phyloP scores from a whole-genome alignment of 2,888 invertebrate genomes.

The Dryomyza anilis region DNA sequence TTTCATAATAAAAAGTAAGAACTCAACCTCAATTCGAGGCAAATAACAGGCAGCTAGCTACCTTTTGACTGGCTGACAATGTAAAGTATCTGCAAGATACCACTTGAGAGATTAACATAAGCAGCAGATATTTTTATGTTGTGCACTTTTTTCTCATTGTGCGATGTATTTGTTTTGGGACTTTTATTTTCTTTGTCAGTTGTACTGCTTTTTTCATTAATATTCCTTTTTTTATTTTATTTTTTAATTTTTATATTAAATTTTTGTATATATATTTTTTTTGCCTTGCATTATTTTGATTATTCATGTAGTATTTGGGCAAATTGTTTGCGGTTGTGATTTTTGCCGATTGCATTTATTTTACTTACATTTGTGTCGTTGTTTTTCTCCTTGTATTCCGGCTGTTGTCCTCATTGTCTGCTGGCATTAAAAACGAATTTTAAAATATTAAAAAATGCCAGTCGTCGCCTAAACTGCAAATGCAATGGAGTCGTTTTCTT shows the following conservation, averaged over 20 bases:
- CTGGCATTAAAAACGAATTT: constrained; percentile 19
- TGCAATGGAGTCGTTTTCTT: neutral
- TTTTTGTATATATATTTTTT: constrained; percentile 14
- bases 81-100: constrained; percentile 29
- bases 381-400: neutral
- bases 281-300: constrained; percentile 16
- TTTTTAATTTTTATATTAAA: constrained; percentile 31
- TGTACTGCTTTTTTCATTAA: constrained; percentile 33
- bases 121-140: constrained; percentile 36
- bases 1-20: too few species aligned
- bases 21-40: too few species aligned
- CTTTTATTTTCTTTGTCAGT: constrained; percentile 29
- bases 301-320: constrained; percentile 9
- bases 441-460: constrained; percentile 23
- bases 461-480: neutral
- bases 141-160: constrained; percentile 1
- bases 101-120: constrained; percentile 58
- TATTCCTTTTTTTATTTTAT: constrained; percentile 17
- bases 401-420: constrained; percentile 15
- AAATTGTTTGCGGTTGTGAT: constrained; percentile 21
- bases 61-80: too few species aligned
- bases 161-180: constrained; percentile 13
- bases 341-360: neutral
- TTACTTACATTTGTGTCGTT: neutral
- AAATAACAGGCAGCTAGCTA: too few species aligned